Conservation (phyloP, 2,113 vertebrate species). For the Terrapene triunguis region DNA sequence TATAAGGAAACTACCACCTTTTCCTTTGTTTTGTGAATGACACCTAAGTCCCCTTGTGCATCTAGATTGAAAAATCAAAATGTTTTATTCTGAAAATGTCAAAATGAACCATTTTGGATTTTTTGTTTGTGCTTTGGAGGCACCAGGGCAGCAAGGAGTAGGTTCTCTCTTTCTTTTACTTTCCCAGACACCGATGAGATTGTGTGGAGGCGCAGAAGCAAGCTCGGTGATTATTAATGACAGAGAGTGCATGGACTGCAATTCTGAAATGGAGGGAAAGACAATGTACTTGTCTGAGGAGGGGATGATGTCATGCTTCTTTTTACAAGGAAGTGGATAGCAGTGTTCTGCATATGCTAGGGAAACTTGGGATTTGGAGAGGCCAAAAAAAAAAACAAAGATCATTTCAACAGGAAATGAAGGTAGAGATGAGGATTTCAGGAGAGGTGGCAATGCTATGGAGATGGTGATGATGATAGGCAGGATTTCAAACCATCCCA, state of each 20-base stretch:
- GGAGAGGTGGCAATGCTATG: neutral
- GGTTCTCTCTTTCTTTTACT: too few species aligned
- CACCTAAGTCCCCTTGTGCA: too few species aligned
- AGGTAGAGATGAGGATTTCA: neutral
- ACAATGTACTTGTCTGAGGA: neutral
- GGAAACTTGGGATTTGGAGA: neutral
- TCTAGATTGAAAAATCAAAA: too few species aligned
- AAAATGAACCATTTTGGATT: too few species aligned
- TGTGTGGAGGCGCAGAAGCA: too few species aligned
- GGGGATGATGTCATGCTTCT: neutral
- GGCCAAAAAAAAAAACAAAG: neutral
- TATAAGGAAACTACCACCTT: too few species aligned
- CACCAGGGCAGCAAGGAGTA: too few species aligned
- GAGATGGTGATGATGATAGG: neutral
- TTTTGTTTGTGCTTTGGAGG: too few species aligned
- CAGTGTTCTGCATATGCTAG: neutral
- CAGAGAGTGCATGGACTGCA: neutral
- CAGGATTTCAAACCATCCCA: neutral
- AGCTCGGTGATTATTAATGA: neutral
- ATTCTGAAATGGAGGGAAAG: neutral
- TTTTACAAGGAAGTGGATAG: neutral
- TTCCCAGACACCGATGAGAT: too few species aligned
- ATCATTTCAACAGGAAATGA: neutral
- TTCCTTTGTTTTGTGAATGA: too few species aligned
- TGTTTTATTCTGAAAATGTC: too few species aligned